These are phyloP conservation scores for Hydrozoanthus gracilis DNA, from an alignment of 92 coral and sea anemone genomes.

Conservation along the genomic window DNA sequence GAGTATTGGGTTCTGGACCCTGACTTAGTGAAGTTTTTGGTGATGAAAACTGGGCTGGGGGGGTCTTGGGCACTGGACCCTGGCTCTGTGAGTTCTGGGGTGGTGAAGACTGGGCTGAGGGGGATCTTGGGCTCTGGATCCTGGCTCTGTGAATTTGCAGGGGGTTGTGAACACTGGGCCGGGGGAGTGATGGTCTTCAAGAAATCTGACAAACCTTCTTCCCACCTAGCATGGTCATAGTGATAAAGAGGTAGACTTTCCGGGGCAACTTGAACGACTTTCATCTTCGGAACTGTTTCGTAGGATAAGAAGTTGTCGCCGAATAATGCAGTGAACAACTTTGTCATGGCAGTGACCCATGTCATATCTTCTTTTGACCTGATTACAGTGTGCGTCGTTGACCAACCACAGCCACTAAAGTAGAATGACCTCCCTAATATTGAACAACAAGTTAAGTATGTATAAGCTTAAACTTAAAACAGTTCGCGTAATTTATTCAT, in stretches of 20 bases:
- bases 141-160: background rate
- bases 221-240: constrained; percentile 55
- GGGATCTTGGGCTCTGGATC: constrained; percentile 3
- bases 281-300: background rate
- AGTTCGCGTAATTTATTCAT: too few species aligned
- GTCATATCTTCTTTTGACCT: background rate
- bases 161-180: background rate
- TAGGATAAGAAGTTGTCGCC: background rate
- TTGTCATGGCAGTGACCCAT: background rate
- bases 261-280: constrained; percentile 40
- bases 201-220: constrained; percentile 22
- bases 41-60: background rate
- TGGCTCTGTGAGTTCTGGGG: background rate
- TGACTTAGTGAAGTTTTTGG: background rate
- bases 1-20: background rate
- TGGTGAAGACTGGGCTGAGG: constrained; percentile 1
- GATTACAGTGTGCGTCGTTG: background rate
- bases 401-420: background rate
- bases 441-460: background rate
- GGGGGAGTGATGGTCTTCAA: background rate
- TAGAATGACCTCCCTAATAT: background rate
- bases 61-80: background rate
- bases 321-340: background rate
- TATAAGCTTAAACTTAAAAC: background rate
- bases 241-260: constrained; percentile 47